Percentiles rank a stretch among this genome's conserved stretches.
Conservation (phyloP, 2,113 vertebrate species). For the Syrmaticus mikado region DNA sequence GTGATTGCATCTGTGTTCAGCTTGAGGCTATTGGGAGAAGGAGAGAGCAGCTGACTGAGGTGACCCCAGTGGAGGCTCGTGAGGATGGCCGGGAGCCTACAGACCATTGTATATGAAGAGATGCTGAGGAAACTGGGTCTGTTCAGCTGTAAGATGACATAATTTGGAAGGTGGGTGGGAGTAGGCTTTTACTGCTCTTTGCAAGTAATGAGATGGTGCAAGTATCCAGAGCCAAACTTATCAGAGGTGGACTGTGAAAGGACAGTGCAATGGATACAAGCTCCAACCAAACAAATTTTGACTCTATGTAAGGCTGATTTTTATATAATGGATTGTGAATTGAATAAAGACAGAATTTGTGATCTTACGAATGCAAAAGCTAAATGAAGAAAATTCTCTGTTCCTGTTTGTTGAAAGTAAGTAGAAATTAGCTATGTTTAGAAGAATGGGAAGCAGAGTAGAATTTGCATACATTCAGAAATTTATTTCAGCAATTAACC, state of each 20-base stretch:
- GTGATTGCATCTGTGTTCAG: not conserved
- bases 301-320: not conserved
- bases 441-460: not conserved
- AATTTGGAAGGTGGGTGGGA: not conserved
- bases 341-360: not conserved
- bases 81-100: not conserved
- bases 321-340: not conserved
- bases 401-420: not conserved
- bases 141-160: not conserved
- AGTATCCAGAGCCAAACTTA: not conserved
- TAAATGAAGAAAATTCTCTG: not conserved
- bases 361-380: not conserved
- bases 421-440: not conserved
- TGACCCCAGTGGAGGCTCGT: not conserved
- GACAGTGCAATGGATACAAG: not conserved
- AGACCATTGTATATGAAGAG: not conserved
- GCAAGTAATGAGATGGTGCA: not conserved
- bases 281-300: not conserved
- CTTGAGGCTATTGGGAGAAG: not conserved
- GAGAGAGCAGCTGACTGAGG: not conserved
- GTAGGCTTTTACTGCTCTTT: not conserved
- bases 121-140: not conserved
- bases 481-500: not conserved
- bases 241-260: not conserved
- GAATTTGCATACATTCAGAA: not conserved